Evolutionary conservation across 2,113 vertebrate species (phyloP), one percentile per base, ranked within the genome.

Genomic region (Melanerpes formicivorus): DNA sequence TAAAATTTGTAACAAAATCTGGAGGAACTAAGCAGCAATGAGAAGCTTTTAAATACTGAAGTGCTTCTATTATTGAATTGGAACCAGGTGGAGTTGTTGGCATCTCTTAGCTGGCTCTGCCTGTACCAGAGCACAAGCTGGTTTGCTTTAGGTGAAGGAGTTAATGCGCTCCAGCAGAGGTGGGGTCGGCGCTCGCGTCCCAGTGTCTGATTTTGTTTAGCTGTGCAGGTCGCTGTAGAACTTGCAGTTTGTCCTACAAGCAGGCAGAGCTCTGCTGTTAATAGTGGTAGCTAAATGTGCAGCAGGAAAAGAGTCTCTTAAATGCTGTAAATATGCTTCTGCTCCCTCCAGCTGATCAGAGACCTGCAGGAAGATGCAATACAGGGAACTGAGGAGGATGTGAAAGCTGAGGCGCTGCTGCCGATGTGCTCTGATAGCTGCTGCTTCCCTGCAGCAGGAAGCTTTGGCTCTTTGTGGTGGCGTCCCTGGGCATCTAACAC

Each of bases 31-130:
- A 95, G 95, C 96, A 96, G 93, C 94, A 91, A 83, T 60, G 81
- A 96, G 83, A 50, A 81, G 94, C 92, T 93, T 96, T 96, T 95
- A 94, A 94, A 93, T 94, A 92, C 88, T 71, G 83, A 89, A 96
- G 79, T 69, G 64, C 67, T 96, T 95, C 92, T 96, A 60, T 94
- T 94, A 92, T 80, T 93, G 93, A 96, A 96, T 96, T 96, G 87
- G 91, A 96, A 97, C 84, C 96, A 97, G 96, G 96, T 97, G 96
- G 96, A 92, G 82, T 90, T 96, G 91, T 93, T 97, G 96, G 96
- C 91, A 76, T 96, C 73, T 58, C 79, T 69, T 50, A 42, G 79
- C 73, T 80, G 92, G 91, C 52, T 93, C 80, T 93, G 95, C 66
- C 85, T 83, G 72, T 92, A 93, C 74, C 83, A 70, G 92, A 95